Base-by-base conservation (phyloP, 2,888 invertebrate genomes). In the Agonopterix subpropinquella region DNA sequence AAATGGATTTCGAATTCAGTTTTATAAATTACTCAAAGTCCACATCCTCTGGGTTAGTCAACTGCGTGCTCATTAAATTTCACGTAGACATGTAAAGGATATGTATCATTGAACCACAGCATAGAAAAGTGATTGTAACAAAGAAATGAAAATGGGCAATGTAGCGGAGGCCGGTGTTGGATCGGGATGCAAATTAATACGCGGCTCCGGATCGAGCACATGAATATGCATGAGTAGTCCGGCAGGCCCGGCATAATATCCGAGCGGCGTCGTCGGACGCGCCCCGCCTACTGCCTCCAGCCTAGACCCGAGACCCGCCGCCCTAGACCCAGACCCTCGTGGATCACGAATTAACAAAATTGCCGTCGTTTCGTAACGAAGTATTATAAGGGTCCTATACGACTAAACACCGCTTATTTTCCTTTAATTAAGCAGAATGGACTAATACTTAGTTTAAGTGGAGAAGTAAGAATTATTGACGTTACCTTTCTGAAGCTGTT, bases 151-250 rank as follows among this genome's bases (percentile, higher is more conserved):
- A 82, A 76, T 70, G 79, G 70, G 72, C 77, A 80, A 72, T 76
- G 74, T 77, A 75, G 74, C 68, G 65, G 64, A 28, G 69, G 69
- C 68, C 64, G 61, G 73, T 67, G 71, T 68, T 55, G 74, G 80
- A 81, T 79, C 77, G 76, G 67, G 70, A 88, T 88, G 86, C 80
- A 87, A 88, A 87, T 88, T 81, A 85, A 86, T 86, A 87, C 82
- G 80, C 80, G 85, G 70, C 75, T 79, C 77, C 70, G 80, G 78
- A 80, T 76, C 74, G 73, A 66, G 66, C 65, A 60, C 76, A 86
- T 87, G 86, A 87, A 88, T 88, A 88, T 88, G 83, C 84, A 88
- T 85, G 76, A 65, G 53, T 59, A 63, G 70, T 65, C 66, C 70
- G 67, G 65, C 69, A 67, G 77, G 72, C 65, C 70, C 77, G 73